phyloP scores from a whole-genome alignment of 1,140 invertebrate genomes.

The Acromyrmex charruanus region DNA sequence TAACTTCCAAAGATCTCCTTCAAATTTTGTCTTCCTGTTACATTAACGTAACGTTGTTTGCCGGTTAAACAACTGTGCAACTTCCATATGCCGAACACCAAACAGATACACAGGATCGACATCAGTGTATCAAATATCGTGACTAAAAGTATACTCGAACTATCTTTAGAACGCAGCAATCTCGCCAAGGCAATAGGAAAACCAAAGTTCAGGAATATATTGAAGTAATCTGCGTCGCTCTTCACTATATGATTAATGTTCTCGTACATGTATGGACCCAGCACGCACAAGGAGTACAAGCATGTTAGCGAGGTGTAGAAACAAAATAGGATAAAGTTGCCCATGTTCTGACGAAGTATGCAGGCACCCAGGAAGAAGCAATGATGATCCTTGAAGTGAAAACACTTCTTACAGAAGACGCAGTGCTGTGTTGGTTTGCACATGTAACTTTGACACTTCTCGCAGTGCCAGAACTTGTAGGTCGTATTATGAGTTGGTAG shows the following conservation, averaged over 20 bases:
- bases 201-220: constrained; percentile 78
- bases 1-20: constrained; percentile 80
- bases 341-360: constrained; percentile 78
- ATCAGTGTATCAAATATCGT: constrained; percentile 76
- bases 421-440: constrained; percentile 78
- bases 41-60: constrained; percentile 74
- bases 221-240: constrained; percentile 65
- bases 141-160: constrained; percentile 73
- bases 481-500: background rate
- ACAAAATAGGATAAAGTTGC: constrained; percentile 80
- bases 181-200: constrained; percentile 77
- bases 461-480: constrained; percentile 80
- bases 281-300: constrained; percentile 73
- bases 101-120: constrained; percentile 73
- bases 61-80: constrained; percentile 74
- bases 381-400: constrained; percentile 79
- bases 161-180: constrained; percentile 69
- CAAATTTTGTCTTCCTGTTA: constrained; percentile 69
- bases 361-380: constrained; percentile 80
- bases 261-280: constrained; percentile 78
- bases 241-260: constrained; percentile 72
- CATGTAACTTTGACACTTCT: constrained; percentile 76
- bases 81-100: constrained; percentile 77
- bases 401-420: constrained; percentile 77
- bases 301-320: constrained; percentile 78